A percentile compares a stretch with the other conserved stretches of the same genome.
Conservation (phyloP, 2,888 invertebrate genomes). For the Lamellibrachia columna region DNA sequence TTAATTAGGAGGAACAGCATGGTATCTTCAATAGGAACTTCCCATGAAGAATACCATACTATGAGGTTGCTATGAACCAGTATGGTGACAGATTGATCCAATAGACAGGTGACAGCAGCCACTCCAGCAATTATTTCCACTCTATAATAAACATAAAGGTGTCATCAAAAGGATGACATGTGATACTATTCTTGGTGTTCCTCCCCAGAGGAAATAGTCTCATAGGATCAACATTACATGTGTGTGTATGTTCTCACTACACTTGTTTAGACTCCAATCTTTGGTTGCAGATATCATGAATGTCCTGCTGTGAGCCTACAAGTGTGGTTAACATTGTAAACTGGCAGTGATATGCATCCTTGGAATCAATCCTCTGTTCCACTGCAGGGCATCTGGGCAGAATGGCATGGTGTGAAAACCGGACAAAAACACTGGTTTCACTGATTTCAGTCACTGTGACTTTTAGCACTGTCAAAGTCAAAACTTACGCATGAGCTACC, state of each 20-base stretch:
- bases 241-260: background rate
- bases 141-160: background rate
- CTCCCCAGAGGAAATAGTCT: background rate
- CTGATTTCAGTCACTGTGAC: background rate
- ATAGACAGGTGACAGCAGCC: background rate
- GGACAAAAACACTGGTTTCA: background rate
- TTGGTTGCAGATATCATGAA: background rate
- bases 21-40: background rate
- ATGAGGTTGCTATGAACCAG: background rate
- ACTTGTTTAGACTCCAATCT: background rate
- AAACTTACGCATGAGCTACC: background rate
- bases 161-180: background rate
- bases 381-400: background rate
- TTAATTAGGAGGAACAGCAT: background rate
- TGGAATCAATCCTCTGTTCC: background rate
- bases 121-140: background rate
- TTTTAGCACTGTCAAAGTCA: background rate
- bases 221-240: background rate
- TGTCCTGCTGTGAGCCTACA: background rate
- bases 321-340: background rate
- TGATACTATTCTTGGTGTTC: background rate
- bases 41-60: background rate
- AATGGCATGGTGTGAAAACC: background rate
- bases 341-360: background rate
- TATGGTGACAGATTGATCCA: background rate